Evolutionary conservation across 1,140 invertebrate genomes (phyloP), one percentile per base, ranked within the genome.

Genomic region (Diorhabda elongata): DNA sequence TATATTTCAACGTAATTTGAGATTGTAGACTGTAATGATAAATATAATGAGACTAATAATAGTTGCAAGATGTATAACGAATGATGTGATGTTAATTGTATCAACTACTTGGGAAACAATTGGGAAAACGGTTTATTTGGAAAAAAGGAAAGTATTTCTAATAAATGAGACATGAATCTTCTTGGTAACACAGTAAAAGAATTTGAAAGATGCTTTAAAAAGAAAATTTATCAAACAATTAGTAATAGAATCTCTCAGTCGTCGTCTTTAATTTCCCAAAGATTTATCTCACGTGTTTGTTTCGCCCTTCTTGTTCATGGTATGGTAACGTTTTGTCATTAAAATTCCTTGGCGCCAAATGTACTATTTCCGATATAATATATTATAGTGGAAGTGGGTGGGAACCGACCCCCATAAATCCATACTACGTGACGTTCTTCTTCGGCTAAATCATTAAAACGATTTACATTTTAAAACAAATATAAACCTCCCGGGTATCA

Each of bases 361-460:
- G 74, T 68, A 67, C 60, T 69, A 63, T 73, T 76, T 70, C 69
- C 72, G 68, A 71, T 66, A 65, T 72, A 72, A 76, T 77, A 74
- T 74, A 77, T 77, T 69, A 73, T 63, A 45, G 71, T 73, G 75
- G 71, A 76, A 77, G 76, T 77, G 70, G 76, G 75, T 72, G 76
- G 26, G 76, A 67, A 47, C 73, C 61, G 63, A 61, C 69, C 61
- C 45, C 72, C 74, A 77, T 77, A 77, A 77, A 77, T 77, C 72
- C 65, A 65, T 6, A 58, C 44, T 65, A 70, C 65, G 62, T 74
- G 72, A 75, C 74, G 69, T 59, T 64, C 42, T 68, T 61, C 70
- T 52, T n/a, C 70, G 66, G 59, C 70, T 73, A 72, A 75, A 73
- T 75, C 69, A 75, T 73, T 56, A 69, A 69, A 61, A 73, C 73